Percentiles rank a stretch among this genome's conserved stretches.
phyloP scores from a whole-genome alignment of 2,797 vertebrate species.

The Characodon lateralis region DNA sequence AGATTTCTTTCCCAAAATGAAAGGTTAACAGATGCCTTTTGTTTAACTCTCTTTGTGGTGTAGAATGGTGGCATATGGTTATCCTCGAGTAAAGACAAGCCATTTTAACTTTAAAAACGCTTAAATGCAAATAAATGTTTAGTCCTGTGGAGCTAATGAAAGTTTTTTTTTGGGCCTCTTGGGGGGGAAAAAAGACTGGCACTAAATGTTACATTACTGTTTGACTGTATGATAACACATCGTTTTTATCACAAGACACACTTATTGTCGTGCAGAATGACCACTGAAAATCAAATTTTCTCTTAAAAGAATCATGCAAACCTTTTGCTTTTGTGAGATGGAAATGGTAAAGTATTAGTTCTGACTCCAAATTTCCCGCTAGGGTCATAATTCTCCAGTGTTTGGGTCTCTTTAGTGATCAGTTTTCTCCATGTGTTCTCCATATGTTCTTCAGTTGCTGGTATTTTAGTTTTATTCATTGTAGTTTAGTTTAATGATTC shows the following conservation, averaged over 20 bases:
- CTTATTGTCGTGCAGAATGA: background rate
- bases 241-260: background rate
- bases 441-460: too few species aligned
- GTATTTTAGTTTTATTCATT: too few species aligned
- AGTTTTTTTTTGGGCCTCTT: background rate
- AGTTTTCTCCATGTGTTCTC: too few species aligned
- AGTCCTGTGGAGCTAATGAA: background rate
- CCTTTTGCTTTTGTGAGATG: background rate
- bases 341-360: background rate
- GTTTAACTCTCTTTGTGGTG: background rate
- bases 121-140: background rate
- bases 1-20: conserved; percentile 13
- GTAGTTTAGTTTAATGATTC: too few species aligned
- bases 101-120: background rate
- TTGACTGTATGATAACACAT: background rate
- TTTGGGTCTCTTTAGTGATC: too few species aligned
- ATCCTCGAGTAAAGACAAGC: background rate
- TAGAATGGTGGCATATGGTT: background rate
- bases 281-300: background rate
- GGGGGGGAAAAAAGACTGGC: background rate
- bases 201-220: background rate
- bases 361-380: background rate
- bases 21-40: background rate
- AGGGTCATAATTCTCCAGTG: background rate
- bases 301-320: background rate